These are phyloP conservation scores for Dicyrtoma fusca DNA, from an alignment of 2,888 invertebrate species.

Conservation along the genomic window DNA sequence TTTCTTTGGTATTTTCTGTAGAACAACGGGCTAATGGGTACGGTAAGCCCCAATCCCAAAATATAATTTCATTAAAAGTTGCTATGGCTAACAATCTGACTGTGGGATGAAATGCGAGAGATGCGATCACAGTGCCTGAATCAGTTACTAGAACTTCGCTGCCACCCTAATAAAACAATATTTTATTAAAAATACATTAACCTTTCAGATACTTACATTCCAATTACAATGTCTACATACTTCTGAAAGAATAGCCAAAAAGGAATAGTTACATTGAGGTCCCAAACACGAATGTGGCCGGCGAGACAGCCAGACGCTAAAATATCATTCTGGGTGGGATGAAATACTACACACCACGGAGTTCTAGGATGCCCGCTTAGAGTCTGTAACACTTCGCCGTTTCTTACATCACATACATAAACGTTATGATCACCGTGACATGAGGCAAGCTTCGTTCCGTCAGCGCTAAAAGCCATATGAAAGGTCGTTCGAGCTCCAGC, in stretches of 20 bases:
- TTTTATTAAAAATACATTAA: conserved; percentile 47
- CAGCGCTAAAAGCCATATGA: conserved; percentile 43
- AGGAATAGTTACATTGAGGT: conserved; percentile 68
- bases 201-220: conserved; percentile 15
- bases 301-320: conserved; percentile 86
- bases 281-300: conserved; percentile 90
- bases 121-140: conserved; percentile 76
- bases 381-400: conserved; percentile 76
- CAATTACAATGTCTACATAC: background rate
- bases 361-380: conserved; percentile 79
- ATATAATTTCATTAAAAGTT: conserved; percentile 79
- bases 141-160: conserved; percentile 81
- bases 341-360: conserved; percentile 89
- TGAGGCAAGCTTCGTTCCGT: conserved; percentile 76
- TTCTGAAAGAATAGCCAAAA: conserved; percentile 2
- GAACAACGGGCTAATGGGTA: conserved; percentile 74
- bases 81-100: conserved; percentile 67
- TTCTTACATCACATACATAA: conserved; percentile 78
- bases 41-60: conserved; percentile 86
- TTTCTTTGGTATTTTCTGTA: conserved; percentile 77
- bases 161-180: no score
- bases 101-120: conserved; percentile 83
- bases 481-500: conserved; percentile 53
- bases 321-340: conserved; percentile 79
- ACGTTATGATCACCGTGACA: conserved; percentile 89